Evolutionary conservation across 2,888 invertebrate genomes (phyloP).

Genomic region (Caenorhabditis japonica): DNA sequence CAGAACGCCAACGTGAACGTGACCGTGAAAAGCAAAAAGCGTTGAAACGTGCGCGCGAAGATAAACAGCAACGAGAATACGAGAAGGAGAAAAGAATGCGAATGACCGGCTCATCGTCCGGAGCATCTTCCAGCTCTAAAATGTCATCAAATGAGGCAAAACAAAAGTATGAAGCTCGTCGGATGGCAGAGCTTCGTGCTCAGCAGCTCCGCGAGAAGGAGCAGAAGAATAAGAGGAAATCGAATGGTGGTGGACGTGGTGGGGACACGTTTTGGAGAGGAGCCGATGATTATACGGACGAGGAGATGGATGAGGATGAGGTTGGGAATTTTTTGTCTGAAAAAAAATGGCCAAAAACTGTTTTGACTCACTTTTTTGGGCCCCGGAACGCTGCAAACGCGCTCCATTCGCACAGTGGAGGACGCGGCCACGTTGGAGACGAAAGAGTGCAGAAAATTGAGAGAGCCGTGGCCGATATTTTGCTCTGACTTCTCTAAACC

Average conservation of each 20-base stretch:
- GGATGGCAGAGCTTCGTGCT: conserved; percentile 43
- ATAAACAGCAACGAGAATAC: conserved; percentile 11
- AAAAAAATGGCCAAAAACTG: conserved; percentile 2
- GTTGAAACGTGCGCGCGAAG: conserved; percentile 30
- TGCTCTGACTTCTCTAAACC: too few relatives aligned
- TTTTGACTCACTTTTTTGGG: too few relatives aligned
- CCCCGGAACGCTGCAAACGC: too few relatives aligned
- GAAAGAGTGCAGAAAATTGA: too few relatives aligned
- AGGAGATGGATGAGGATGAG: conserved; percentile 50
- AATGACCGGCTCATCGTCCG: neutral
- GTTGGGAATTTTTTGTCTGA: neutral
- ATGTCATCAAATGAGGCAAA: conserved; percentile 7
- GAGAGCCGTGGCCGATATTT: too few relatives aligned
- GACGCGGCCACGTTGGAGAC: too few relatives aligned
- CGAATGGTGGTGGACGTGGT: conserved; percentile 6
- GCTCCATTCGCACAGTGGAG: too few relatives aligned
- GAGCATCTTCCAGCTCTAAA: neutral
- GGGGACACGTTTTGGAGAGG: conserved; percentile 31
- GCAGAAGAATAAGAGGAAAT: conserved; percentile 19
- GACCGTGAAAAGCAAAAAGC: conserved; percentile 32
- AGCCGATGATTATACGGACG: conserved; percentile 39
- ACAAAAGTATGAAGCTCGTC: conserved; percentile 33
- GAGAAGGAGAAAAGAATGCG: conserved; percentile 24
- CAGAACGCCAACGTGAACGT: conserved; percentile 38
- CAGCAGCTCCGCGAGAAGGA: conserved; percentile 40